A percentile compares a stretch with the other conserved stretches of the same genome.
phyloP scores from a whole-genome alignment of 2,797 vertebrate species.

The Thaleichthys pacificus region DNA sequence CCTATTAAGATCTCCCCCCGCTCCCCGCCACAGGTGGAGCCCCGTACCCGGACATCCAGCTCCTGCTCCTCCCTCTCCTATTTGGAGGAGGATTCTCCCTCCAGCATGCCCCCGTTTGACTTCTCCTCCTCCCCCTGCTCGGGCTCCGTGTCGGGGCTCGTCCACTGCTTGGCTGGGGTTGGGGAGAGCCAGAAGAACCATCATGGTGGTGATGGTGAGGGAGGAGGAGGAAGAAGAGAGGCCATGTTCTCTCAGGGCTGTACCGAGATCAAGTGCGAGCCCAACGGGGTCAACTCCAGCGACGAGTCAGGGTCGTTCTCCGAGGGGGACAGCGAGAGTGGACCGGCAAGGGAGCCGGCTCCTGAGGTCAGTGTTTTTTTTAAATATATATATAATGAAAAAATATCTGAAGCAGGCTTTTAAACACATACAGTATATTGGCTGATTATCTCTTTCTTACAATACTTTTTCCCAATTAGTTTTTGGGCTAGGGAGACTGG shows the following conservation, averaged over 20 bases:
- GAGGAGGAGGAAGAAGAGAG: slow-evolving; percentile 55
- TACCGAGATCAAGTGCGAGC: slow-evolving; percentile 90
- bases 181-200: slow-evolving; percentile 74
- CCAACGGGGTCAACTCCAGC: slow-evolving; percentile 92
- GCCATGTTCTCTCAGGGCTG: slow-evolving; percentile 82
- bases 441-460: no score
- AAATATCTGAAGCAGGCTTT: background rate
- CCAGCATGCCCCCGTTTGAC: slow-evolving; percentile 88
- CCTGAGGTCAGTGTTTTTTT: slow-evolving; percentile 90
- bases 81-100: slow-evolving; percentile 88
- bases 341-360: slow-evolving; percentile 84
- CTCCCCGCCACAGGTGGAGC: slow-evolving; percentile 82
- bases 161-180: slow-evolving; percentile 77
- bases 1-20: slow-evolving; percentile 87
- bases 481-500: no score
- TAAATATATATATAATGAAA: background rate
- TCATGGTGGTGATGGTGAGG: slow-evolving; percentile 32
- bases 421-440: no score
- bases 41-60: slow-evolving; percentile 86
- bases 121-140: slow-evolving; percentile 89
- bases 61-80: slow-evolving; percentile 89
- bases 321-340: slow-evolving; percentile 94
- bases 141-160: slow-evolving; percentile 71
- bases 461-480: no score
- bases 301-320: slow-evolving; percentile 95